Conservation (phyloP, 2,113 vertebrate genomes). For the Leptodactylus fuscus region DNA sequence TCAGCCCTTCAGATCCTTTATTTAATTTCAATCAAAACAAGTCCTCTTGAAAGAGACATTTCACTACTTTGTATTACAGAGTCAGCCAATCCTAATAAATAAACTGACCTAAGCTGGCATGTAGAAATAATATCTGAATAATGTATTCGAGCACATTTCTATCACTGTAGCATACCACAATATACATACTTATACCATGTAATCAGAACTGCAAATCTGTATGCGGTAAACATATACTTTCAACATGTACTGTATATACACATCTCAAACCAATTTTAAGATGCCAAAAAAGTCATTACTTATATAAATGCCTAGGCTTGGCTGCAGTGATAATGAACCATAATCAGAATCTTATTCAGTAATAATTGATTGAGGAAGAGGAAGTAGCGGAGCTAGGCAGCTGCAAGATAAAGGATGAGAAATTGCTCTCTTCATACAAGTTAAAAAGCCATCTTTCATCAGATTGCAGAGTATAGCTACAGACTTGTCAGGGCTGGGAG, state of each 20-base stretch:
- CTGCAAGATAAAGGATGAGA: slow-evolving; percentile 61
- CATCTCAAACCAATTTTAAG: slow-evolving; percentile 49
- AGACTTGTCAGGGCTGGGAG: slow-evolving; percentile 33
- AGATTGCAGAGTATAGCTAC: slow-evolving; percentile 36
- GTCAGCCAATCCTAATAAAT: too few species aligned
- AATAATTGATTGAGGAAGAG: slow-evolving; percentile 60
- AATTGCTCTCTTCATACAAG: slow-evolving; percentile 57
- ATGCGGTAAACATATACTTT: neutral
- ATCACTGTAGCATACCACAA: neutral
- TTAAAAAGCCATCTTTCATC: slow-evolving; percentile 62
- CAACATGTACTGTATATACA: slow-evolving; percentile 19
- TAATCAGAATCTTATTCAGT: slow-evolving; percentile 60
- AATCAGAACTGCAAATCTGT: neutral
- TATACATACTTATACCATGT: neutral
- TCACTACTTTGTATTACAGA: too few species aligned
- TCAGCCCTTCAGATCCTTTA: too few species aligned
- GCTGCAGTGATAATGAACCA: slow-evolving; percentile 57
- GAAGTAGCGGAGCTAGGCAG: slow-evolving; percentile 42
- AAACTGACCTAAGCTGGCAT: too few species aligned
- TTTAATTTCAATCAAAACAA: too few species aligned
- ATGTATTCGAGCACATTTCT: too few species aligned
- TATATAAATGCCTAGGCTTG: slow-evolving; percentile 43
- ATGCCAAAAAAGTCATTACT: slow-evolving; percentile 48
- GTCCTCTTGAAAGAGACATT: too few species aligned
- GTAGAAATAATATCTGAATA: too few species aligned